These are phyloP conservation scores for Taurulus bubalis DNA, from an alignment of 2,113 vertebrate genomes.

Conservation along the genomic window DNA sequence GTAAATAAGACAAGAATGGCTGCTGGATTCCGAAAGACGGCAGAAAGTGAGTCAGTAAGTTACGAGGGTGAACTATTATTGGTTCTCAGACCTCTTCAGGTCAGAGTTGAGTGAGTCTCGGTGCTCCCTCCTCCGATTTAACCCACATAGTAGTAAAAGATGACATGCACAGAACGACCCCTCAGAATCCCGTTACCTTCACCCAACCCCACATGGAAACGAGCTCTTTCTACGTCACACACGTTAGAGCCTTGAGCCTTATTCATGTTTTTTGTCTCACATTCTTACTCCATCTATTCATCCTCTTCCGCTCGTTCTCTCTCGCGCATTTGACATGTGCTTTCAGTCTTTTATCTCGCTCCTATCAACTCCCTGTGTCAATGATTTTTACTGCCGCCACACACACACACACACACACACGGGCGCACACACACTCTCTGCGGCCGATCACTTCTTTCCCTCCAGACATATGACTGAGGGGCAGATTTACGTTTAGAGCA, in stretches of 20 bases:
- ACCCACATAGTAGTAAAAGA: conserved; percentile 5
- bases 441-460: neutral
- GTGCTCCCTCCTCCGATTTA: conserved; percentile 38
- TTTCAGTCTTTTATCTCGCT: neutral
- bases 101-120: conserved; percentile 38
- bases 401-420: neutral
- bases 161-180: conserved; percentile 4
- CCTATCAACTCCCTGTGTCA: conserved; percentile 1
- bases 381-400: no score
- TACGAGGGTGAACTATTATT: conserved; percentile 12
- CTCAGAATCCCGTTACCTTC: neutral
- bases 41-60: neutral
- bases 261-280: neutral
- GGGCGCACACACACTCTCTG: conserved; percentile 3
- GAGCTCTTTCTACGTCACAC: neutral
- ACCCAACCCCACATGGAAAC: neutral
- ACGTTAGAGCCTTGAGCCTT: neutral
- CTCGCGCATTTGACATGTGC: neutral
- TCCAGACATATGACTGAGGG: conserved; percentile 27
- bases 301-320: neutral
- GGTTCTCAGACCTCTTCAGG: conserved; percentile 23
- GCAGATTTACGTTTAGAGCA: conserved; percentile 35
- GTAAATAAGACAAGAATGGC: no score
- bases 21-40: no score
- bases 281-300: neutral